phyloP scores from a whole-genome alignment of 2,888 invertebrate species.

The Ormia ochracea region DNA sequence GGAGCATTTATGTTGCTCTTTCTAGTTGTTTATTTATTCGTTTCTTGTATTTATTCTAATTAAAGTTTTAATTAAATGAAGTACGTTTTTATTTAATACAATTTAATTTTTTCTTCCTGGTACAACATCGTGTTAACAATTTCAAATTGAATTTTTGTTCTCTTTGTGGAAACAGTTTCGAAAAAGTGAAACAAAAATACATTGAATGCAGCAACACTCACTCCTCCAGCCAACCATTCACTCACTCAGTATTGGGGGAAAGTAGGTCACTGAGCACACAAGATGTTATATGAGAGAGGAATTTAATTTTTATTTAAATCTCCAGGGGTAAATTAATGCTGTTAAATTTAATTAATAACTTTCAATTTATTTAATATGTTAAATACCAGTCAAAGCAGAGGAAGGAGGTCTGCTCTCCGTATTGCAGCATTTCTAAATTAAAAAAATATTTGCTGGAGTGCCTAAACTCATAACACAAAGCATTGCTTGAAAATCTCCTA shows the following conservation, averaged over 20 bases:
- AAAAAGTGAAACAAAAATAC: not conserved
- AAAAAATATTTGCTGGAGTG: too few relatives aligned
- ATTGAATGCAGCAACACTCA: not conserved
- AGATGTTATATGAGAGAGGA: not conserved
- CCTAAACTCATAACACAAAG: too few relatives aligned
- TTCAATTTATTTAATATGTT: too few relatives aligned
- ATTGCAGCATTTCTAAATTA: too few relatives aligned
- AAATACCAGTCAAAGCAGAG: too few relatives aligned
- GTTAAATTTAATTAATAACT: not conserved
- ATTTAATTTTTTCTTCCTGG: not conserved
- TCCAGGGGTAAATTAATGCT: not conserved
- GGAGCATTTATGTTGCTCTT: not conserved
- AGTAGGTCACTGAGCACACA: slow-evolving; percentile 36
- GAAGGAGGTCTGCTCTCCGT: too few relatives aligned
- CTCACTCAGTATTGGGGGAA: not conserved
- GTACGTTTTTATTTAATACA: slow-evolving; percentile 19
- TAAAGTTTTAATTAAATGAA: slow-evolving; percentile 38
- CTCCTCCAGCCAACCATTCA: not conserved
- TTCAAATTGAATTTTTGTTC: slow-evolving; percentile 25
- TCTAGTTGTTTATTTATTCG: not conserved
- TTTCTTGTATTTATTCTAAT: slow-evolving; percentile 15
- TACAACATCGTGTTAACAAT: not conserved
- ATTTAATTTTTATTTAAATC: not conserved
- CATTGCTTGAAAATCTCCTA: too few relatives aligned
- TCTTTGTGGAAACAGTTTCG: not conserved